Base-by-base conservation (phyloP, 1,140 invertebrate species). In the Drosophila subobscura region DNA sequence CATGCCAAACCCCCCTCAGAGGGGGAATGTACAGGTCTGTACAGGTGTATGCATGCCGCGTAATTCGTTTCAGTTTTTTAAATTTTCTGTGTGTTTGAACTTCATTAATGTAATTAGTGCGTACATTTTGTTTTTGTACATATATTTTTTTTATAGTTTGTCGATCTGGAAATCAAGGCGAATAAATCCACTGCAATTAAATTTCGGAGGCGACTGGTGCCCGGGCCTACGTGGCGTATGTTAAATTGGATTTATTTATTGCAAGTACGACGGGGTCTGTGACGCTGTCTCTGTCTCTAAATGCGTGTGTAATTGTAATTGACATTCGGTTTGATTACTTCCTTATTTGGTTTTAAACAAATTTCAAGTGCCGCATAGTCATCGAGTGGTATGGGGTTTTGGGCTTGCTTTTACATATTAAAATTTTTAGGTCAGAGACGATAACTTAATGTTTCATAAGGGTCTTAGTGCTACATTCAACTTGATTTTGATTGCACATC, bases 101-200 rank as follows among this genome's bases (percentile, higher is more conserved):
- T 70, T 68, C 64, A 49, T 56, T 51, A 68, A 56, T 68, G 68
- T 68, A 70, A 70, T 70, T 70, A 67, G 63, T 68, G 65, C 65
- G 65, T 68, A 68, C 64, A 67, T 46, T 46, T 68, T 51, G 52
- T 49, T 49, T 12, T 33, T 52, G n/a, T 37, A 25, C 56, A 20
- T 20, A 20, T 20, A 20, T 20, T 29, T 41, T 29, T 42, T 37
- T 68, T 56, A 68, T 68, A 68, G 63, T 56, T 68, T 68, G 64
- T 68, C 44, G 50, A 65, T 14, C 23, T 49, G 33, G 20, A 70
- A 54, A 68, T 33, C 66, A 70, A 70, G 66, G 66, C 64, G 37
- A 68, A 25, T 67, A 63, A 68, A 68, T 68, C 65, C 63, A 14
- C 64, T 68, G 63, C 49, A 37, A 68, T 68, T 68, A 42, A 47